Evolutionary conservation across 2,888 invertebrate genomes (phyloP).

Genomic region (Julus scandinavius): DNA sequence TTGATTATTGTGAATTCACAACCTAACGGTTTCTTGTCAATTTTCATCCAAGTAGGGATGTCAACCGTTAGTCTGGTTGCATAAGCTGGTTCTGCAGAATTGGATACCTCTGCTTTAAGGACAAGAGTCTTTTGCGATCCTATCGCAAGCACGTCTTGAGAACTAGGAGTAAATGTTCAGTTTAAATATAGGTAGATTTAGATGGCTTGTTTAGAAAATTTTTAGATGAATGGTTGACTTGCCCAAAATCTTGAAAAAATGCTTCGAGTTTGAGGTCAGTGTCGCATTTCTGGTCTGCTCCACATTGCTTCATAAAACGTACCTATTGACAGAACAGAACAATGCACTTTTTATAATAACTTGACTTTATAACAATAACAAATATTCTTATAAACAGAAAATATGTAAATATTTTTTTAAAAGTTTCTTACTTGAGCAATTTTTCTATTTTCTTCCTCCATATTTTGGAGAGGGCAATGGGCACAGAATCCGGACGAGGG

Average conservation of each 20-base stretch:
- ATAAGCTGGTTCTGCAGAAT: slow-evolving; percentile 51
- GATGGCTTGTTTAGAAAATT: neutral
- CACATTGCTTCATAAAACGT: slow-evolving; percentile 51
- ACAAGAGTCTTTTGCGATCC: slow-evolving; percentile 46
- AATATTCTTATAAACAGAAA: no score
- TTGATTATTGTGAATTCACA: slow-evolving; percentile 46
- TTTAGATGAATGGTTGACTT: neutral
- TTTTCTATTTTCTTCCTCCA: neutral
- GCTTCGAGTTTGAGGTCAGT: slow-evolving; percentile 51
- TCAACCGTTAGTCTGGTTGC: slow-evolving; percentile 33
- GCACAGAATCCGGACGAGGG: slow-evolving; percentile 22
- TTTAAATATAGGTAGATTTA: neutral
- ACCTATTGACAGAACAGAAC: slow-evolving; percentile 4
- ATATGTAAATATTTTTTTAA: neutral
- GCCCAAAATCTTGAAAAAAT: neutral
- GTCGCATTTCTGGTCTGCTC: slow-evolving; percentile 51
- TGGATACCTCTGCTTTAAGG: slow-evolving; percentile 38
- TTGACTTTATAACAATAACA: no score
- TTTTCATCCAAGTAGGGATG: slow-evolving; percentile 51
- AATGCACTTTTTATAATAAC: neutral
- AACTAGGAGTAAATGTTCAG: neutral
- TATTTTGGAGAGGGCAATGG: slow-evolving; percentile 44
- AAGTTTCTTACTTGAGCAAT: neutral
- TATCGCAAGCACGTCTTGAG: slow-evolving; percentile 19
- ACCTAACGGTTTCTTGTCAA: slow-evolving; percentile 47